Base-by-base conservation (phyloP, 2,797 vertebrate genomes). In the Podarcis lilfordi region DNA sequence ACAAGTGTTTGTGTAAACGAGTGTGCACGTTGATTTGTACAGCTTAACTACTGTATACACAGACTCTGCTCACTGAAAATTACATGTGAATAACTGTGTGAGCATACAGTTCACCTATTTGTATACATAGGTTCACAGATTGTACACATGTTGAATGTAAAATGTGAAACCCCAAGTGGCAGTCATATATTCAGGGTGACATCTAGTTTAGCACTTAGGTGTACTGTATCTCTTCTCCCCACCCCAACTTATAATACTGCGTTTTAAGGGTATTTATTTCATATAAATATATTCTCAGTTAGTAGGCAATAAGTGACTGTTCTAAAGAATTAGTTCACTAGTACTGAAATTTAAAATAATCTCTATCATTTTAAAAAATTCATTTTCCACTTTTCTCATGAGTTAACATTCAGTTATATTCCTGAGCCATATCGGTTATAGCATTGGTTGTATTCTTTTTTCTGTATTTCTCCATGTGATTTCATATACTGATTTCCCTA, bases 401-500 rank as follows among this genome's bases (percentile, higher is more conserved):
- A 75, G 4, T 11, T 85, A 64, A 78, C 66, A 79, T 84, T 83
- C 19, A 68, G 37, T 35, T 11, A 32, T 43, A 74, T 64, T n/a
- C 59, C n/a, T 87, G 19, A 61, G 35, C 40, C 23, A 8, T 66
- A 45, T 50, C n/a, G 35, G 19, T 10, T 55, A 72, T 25, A 17
- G 4, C 61, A 76, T 40, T 82, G 11, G 13, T 76, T 35, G 37
- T 82, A 59, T 68, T 15, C 59, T 75, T 72, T 45, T 64, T 80
- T 15, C 35, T 40, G 69, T 50, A 71, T 79, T 68, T 32, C 45
- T 69, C 59, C 68, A 43, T 59, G 7, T 40, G 13, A 86, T 95
- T 93, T 90, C 55, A 40, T 90, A 29, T 92, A 89, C 91, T 89
- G 78, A 88, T 89, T 86, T 90, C 40, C 27, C 10, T 85, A 84